phyloP scores from a whole-genome alignment of 2,113 vertebrate genomes.

The Thomomys bottae region DNA sequence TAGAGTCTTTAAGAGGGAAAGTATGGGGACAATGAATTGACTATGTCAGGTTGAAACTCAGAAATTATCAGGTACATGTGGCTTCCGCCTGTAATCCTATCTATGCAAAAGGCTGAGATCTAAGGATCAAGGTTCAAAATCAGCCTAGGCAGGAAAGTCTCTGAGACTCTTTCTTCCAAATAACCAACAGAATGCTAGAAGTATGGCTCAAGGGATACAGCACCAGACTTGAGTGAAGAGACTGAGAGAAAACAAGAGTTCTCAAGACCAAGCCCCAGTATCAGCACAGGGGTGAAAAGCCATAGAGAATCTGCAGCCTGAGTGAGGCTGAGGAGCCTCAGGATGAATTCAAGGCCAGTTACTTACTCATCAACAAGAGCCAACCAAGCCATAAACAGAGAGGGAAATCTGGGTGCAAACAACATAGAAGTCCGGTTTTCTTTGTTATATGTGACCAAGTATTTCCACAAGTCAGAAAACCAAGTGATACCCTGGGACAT shows the following conservation, averaged over 20 bases:
- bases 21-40: background rate
- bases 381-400: background rate
- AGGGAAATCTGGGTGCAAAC: background rate
- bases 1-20: background rate
- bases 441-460: background rate
- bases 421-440: background rate
- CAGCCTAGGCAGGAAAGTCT: too few relatives aligned
- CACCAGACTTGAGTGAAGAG: too few relatives aligned
- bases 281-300: too few relatives aligned
- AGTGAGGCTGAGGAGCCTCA: background rate
- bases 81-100: too few relatives aligned
- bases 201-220: too few relatives aligned
- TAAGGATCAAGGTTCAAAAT: too few relatives aligned
- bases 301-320: background rate
- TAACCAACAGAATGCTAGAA: too few relatives aligned
- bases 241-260: too few relatives aligned
- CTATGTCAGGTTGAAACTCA: background rate
- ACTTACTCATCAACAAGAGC: background rate
- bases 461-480: background rate
- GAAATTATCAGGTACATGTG: too few relatives aligned
- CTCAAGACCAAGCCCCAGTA: too few relatives aligned
- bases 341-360: accelerated
- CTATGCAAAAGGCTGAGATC: too few relatives aligned
- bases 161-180: too few relatives aligned
- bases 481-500: background rate